Conservation (phyloP, 2,888 invertebrate genomes). For the Lycocerus yunnanus region DNA sequence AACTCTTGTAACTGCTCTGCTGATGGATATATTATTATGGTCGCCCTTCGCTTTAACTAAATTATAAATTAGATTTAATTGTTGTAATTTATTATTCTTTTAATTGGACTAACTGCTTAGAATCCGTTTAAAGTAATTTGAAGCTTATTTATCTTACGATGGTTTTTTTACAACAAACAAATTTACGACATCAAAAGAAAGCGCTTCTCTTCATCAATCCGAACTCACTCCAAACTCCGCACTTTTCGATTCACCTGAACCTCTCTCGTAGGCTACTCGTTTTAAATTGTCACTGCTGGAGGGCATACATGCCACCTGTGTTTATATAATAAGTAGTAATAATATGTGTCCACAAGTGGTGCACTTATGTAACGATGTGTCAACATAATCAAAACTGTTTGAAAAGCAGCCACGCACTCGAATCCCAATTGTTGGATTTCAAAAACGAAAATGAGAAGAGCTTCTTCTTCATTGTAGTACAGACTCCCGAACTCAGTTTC, state of each 20-base stretch:
- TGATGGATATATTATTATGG: constrained; percentile 5
- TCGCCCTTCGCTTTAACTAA: neutral
- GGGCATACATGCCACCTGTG: constrained; percentile 1
- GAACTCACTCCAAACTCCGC: neutral
- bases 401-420: neutral
- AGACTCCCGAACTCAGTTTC: neutral
- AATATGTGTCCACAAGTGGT: neutral
- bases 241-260: neutral
- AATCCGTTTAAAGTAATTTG: neutral
- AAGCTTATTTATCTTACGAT: neutral
- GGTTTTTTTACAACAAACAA: neutral
- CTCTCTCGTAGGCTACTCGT: neutral
- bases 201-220: neutral
- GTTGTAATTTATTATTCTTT: constrained; percentile 10
- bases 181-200: neutral
- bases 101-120: neutral
- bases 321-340: neutral
- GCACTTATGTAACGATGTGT: neutral
- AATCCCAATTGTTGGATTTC: neutral
- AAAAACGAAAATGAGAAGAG: neutral
- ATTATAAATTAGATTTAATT: constrained; percentile 16
- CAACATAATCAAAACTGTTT: neutral
- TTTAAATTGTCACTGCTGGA: neutral
- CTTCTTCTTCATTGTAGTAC: neutral
- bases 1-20: constrained; percentile 5